phyloP scores from a whole-genome alignment of 2,888 invertebrate genomes.

The Marronus borbonicus region DNA sequence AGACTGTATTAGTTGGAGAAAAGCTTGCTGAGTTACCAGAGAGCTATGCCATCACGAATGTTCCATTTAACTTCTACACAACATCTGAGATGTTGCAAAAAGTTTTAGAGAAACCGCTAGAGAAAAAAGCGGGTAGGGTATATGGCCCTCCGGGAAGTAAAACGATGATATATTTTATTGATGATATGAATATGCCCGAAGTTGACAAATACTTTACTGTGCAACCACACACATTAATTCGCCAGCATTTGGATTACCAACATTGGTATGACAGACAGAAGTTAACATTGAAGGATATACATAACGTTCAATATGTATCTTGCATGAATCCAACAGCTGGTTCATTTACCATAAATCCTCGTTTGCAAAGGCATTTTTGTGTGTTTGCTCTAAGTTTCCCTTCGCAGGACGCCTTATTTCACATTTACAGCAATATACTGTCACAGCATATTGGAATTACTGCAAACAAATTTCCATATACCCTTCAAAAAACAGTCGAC shows the following conservation, averaged over 20 bases:
- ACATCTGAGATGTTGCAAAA: slow-evolving; percentile 93
- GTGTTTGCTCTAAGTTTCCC: slow-evolving; percentile 93
- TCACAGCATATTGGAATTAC: slow-evolving; percentile 81
- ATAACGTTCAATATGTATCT: slow-evolving; percentile 93
- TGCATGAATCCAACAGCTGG: slow-evolving; percentile 98
- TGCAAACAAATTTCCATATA: slow-evolving; percentile 77
- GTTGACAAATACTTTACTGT: slow-evolving; percentile 96
- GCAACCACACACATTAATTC: slow-evolving; percentile 93
- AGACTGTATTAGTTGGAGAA: slow-evolving; percentile 91
- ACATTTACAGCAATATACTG: slow-evolving; percentile 89
- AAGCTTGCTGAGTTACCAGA: slow-evolving; percentile 84
- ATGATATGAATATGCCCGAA: slow-evolving; percentile 98
- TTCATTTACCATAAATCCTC: slow-evolving; percentile 92
- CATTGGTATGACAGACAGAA: slow-evolving; percentile 97
- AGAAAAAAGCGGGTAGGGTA: slow-evolving; percentile 95
- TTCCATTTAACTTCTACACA: slow-evolving; percentile 96
- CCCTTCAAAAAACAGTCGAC: slow-evolving; percentile 75
- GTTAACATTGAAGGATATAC: slow-evolving; percentile 89
- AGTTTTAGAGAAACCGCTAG: slow-evolving; percentile 91
- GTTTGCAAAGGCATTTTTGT: slow-evolving; percentile 90
- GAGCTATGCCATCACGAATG: slow-evolving; percentile 87
- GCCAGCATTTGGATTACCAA: slow-evolving; percentile 93
- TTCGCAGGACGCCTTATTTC: slow-evolving; percentile 83
- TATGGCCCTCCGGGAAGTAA: slow-evolving; percentile 96
- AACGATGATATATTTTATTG: slow-evolving; percentile 93